phyloP scores from a whole-genome alignment of 2,888 invertebrate genomes.

The Siphlonurus alternatus region DNA sequence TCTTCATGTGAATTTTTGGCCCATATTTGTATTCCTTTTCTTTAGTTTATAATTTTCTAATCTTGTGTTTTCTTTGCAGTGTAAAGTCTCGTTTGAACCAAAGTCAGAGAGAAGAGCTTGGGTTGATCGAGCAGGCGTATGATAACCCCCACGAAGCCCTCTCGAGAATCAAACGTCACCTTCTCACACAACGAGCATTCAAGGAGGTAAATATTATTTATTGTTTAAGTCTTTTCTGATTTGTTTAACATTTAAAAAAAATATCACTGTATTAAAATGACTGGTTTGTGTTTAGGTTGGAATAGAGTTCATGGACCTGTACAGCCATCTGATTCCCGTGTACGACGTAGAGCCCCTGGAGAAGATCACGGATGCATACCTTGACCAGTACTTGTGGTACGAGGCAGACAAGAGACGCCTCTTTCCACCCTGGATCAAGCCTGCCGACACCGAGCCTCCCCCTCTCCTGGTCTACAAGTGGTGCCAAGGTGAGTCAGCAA shows the following conservation, averaged over 20 bases:
- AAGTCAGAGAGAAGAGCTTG: slow-evolving; percentile 95
- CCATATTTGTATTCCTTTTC: too few relatives aligned
- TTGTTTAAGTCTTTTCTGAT: neutral
- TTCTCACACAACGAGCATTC: slow-evolving; percentile 94
- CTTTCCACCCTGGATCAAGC: slow-evolving; percentile 98
- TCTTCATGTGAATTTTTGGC: too few relatives aligned
- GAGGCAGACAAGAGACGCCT: slow-evolving; percentile 95
- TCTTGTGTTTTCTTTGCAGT: slow-evolving; percentile 32
- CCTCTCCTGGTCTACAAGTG: slow-evolving; percentile 88
- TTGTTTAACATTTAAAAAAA: neutral
- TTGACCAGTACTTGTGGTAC: slow-evolving; percentile 99
- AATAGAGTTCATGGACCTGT: slow-evolving; percentile 99
- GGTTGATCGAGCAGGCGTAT: slow-evolving; percentile 98
- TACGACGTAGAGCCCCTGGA: slow-evolving; percentile 99
- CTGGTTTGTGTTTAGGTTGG: slow-evolving; percentile 46
- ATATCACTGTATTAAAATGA: neutral
- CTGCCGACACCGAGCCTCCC: slow-evolving; percentile 95
- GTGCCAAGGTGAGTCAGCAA: slow-evolving; percentile 68
- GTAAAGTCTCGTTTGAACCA: slow-evolving; percentile 96
- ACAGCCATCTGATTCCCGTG: slow-evolving; percentile 96
- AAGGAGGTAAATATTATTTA: slow-evolving; percentile 57
- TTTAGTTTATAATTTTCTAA: too few relatives aligned
- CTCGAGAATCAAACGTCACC: slow-evolving; percentile 96
- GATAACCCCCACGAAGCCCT: slow-evolving; percentile 99
- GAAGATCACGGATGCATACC: slow-evolving; percentile 98